Evolutionary conservation across 35 echinoderm and acorn worm species (phyloP), one percentile per base, ranked within the genome.

Genomic region (Ophiothrix spiculata): DNA sequence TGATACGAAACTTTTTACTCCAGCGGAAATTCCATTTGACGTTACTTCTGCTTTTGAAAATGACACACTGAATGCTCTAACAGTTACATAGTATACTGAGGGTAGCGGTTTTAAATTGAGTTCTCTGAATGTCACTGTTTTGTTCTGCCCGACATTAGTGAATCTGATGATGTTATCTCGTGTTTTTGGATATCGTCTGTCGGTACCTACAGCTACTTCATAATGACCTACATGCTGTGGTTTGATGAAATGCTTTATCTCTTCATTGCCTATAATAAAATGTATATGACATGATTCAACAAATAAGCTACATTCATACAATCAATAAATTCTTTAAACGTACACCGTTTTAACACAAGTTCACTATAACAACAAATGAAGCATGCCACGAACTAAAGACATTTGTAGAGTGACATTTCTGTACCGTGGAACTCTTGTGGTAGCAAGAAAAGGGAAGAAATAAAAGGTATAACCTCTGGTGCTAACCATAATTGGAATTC

Each of bases 171-270:
- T 38, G 37, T 88, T 79, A 49, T 88, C 86, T 64, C 86, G 40
- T 21, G 86, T 88, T 35, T 88, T 80, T 1, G 86, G 86, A 56
- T 88, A 88, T 16, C 77, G 86, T 4, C 77, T 39, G 36, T 88
- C 86, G 38, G 77, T 88, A 10, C 86, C 86, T 23, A 79, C 77
- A 38, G 86, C 86, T 1, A 80, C 77, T 35, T 73, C 77, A 60
- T 88, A 88, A 38, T 80, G 73, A 36, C 74, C 86, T 33, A 88
- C 78, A 25, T 1, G 8, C 23, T 88, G 86, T 10, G 54, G 37
- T 81, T 10, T 25, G 21, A 81, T 14, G 1, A 11, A n/a, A 31
- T 81, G 37, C 42, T 15, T 45, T 12, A 81, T 31, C 32, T 81
- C 79, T 41, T 37, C 79, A 45, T 81, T 81, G 32, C 79, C 79